Evolutionary conservation across 1,140 invertebrate genomes (phyloP), one percentile per base, ranked within the genome.

Genomic region (Drosophila nigrodunni): DNA sequence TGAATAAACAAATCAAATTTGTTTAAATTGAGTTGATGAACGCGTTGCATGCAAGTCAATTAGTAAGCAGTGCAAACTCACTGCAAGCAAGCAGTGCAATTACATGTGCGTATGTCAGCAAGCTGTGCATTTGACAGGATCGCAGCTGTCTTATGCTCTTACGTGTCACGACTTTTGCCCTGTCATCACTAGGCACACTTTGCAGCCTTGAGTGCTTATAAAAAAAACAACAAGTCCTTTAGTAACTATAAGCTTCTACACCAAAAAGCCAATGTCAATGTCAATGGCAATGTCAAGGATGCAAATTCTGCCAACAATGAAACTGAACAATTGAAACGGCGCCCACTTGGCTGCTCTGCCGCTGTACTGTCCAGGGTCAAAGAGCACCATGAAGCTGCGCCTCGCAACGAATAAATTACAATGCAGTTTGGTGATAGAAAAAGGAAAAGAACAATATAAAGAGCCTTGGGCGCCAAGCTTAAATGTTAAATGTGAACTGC

Each of bases 271-370:
- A 86, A 74, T 82, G 82, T 64, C 83, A 87, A 77, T 21, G 83
- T 66, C 82, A 86, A 76, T 55, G 71, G 13, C 73, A 75, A 52
- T 88, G 83, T 87, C 83, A 87, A 88, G 83, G 85, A 88, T 89
- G 77, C 46, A 46, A 74, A 72, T 81, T 68, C 34, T 47, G 43
- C 44, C 64, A 72, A 82, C 85, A 87, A 87, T 83, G 66, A 70
- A 52, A 65, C 43, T 68, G 44, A 46, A 41, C 57, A 43, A 52
- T 44, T 68, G 70, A 76, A 67, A 59, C 54, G 73, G 59, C 80
- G 85, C 83, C 83, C 69, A 65, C 67, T 79, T 87, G 67, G 69
- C 68, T 71, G 68, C 55, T 15, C 9, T 3, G 37, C 2, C 62
- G 69, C 68, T 71, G 68, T 47, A 15, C 9, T 2, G 37, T 5